Base-by-base conservation (phyloP, 1,140 invertebrate species). In the Oedothorax gibbosus region DNA sequence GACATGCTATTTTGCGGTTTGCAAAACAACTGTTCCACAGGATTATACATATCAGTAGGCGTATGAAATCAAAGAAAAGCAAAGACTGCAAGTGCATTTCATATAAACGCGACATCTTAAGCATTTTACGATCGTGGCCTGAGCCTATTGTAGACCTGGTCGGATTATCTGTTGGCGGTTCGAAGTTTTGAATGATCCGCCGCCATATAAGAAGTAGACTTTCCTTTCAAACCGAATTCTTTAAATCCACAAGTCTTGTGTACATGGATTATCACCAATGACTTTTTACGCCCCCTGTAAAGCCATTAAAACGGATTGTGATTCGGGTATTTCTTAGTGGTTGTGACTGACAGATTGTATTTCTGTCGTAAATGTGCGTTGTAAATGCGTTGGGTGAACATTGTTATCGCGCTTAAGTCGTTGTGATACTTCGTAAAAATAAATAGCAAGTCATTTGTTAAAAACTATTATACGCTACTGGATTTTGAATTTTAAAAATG, bases 11-110 rank as follows among this genome's bases (percentile, higher is more conserved):
- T 64, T 64, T 64, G 75, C 7, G 75, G 75, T 77, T 53, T n/a
- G 60, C 60, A 77, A 77, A 77, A 77, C 75, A 77, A 77, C 75
- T 77, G 57, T 77, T 77, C 51, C n/a, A 21, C 11, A 7, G 21
- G 54, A 50, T 77, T 77, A 65, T 66, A 35, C 35, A 35, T 35
- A 35, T 35, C 35, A 35, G 35, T 35, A 35, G 35, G 35, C n/a
- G 7, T 49, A 53, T 18, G 50, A 53, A 53, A 51, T 71, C 68
- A 20, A 60, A 71, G 69, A n/a, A 54, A 69, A 69, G 10, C 9
- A n/a, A 35, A 35, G 35, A 35, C 35, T 35, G 35, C 35, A 0
- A 53, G 49, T 20, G 9, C 8, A 53, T 18, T 49, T 71, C n/a
- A 9, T n/a, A 11, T 21, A 18, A 71, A 20, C 51, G 9, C n/a